Conservation (phyloP, 1,140 invertebrate species). For the Geopemphigus sp. region DNA sequence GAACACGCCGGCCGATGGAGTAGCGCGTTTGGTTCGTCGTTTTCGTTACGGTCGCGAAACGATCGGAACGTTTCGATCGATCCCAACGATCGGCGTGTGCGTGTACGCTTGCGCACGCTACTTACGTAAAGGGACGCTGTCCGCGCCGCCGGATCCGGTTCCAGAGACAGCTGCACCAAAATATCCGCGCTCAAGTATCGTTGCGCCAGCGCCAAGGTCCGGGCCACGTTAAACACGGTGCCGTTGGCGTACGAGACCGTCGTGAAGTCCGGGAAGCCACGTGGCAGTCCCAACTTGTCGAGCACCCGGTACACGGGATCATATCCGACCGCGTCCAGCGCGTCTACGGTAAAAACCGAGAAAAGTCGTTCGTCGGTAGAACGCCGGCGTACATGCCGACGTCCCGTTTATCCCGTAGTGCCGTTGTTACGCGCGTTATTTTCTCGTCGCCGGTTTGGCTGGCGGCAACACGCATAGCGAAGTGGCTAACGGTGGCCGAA, state of each 20-base stretch:
- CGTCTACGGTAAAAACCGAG: conserved; percentile 46
- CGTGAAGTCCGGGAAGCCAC: conserved; percentile 31
- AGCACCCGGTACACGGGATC: conserved; percentile 52
- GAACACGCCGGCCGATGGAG: too few species aligned
- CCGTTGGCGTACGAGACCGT: conserved; percentile 23
- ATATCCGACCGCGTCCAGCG: conserved; percentile 51
- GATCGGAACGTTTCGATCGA: too few species aligned
- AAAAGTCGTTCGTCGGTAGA: too few species aligned
- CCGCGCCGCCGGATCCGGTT: background rate
- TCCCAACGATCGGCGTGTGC: too few species aligned
- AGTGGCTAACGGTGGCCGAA: too few species aligned
- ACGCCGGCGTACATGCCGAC: too few species aligned
- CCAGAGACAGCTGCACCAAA: conserved; percentile 51
- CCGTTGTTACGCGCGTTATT: too few species aligned
- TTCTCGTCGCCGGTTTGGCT: too few species aligned
- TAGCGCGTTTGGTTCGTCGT: too few species aligned
- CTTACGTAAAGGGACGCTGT: background rate
- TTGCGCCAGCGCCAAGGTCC: conserved; percentile 51
- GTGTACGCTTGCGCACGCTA: too few species aligned
- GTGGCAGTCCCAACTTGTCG: conserved; percentile 50
- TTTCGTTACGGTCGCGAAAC: background rate
- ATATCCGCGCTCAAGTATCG: conserved; percentile 52
- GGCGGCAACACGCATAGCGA: too few species aligned
- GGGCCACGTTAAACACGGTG: conserved; percentile 50
- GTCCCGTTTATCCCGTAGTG: too few species aligned